Evolutionary conservation across 2,888 invertebrate genomes (phyloP), one percentile per base, ranked within the genome.

Genomic region (Phyto melanocephala): DNA sequence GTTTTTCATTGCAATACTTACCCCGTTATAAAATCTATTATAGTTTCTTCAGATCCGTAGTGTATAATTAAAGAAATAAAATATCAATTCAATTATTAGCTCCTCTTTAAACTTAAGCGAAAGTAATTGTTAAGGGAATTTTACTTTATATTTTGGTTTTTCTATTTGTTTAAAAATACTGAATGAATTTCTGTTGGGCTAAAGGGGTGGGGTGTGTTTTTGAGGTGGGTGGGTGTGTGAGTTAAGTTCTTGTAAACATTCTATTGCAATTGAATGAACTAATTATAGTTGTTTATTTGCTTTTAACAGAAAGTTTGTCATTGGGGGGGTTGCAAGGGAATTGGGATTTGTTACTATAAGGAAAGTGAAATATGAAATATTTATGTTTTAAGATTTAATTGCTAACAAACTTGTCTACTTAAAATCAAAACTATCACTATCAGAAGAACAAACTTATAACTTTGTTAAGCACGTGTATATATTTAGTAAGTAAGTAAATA

Each of bases 21-120:
- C 33, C 11, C 42, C 20, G 11, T 74, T 33, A 17, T 11, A 45
- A 8, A 28, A 28, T 28, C 28, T 6, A 28, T 3, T 28, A 28
- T 28, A 28, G 6, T 28, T 28, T n/a, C n/a, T n/a, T 22, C n/a
- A 28, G 22, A 37, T 50, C 24, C 4, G 7, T 17, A n/a, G 37
- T 60, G 47, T 71, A 22, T 60, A 71, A 50, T 71, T 58, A 37
- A 71, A 47, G 58, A 47, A 58, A 60, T 24, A 47, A 35, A 24
- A 33, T n/a, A 60, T n/a, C 58, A 37, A 33, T 47, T 35, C 15
- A 71, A 35, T 24, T 47, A 45, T 58, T 35, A 24, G 28, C 28
- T 52, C 0, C 24, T 13, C 52, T 24, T 4, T 11, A 15, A 50
- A 37, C 50, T 13, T 17, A 33, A 20, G 13, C n/a, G 28, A 13